Conservation (phyloP, 2,113 vertebrate genomes). For the Zosterops hypoxanthus region DNA sequence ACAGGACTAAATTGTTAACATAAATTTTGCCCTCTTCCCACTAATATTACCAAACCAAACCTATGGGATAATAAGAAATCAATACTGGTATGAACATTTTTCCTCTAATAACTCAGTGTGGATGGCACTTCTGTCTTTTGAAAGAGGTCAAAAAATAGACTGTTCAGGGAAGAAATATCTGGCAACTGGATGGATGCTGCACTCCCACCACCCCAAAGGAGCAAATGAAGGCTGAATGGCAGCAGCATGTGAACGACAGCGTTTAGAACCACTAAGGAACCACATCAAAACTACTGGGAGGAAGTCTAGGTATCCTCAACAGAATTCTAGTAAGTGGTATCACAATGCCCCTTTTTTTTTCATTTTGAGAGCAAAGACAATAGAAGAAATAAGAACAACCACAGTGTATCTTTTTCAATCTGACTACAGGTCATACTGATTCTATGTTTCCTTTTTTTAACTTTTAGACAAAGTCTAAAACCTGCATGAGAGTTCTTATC, state of each 20-base stretch:
- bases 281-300: accelerated
- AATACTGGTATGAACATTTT: neutral
- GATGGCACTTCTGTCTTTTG: neutral
- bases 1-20: conserved; percentile 20
- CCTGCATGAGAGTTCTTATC: neutral
- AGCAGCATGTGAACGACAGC: neutral
- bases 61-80: neutral
- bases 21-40: conserved; percentile 18
- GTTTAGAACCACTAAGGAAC: neutral
- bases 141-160: neutral
- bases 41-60: neutral
- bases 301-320: neutral
- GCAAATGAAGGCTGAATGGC: neutral
- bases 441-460: neutral
- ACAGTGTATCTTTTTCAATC: neutral
- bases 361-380: neutral
- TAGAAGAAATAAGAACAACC: neutral
- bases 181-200: neutral
- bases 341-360: neutral
- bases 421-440: neutral
- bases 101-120: neutral
- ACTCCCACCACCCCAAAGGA: neutral
- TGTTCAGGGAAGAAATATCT: neutral
- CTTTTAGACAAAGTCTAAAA: neutral
- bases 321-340: neutral